Base-by-base conservation (phyloP, 2,797 vertebrate genomes). In the Philypnodon macrostomus region DNA sequence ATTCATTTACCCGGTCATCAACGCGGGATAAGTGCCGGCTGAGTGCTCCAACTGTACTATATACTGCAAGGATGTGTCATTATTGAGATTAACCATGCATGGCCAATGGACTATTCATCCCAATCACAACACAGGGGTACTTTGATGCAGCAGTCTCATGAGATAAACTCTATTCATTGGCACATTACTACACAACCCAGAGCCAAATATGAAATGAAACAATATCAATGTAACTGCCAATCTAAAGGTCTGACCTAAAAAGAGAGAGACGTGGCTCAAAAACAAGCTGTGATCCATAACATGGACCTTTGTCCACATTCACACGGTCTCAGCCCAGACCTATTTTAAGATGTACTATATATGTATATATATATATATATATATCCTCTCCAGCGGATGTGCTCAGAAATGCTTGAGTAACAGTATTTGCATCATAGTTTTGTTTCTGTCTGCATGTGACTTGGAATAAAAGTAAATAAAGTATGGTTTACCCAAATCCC, bases 351-450 rank as follows among this genome's bases (percentile, higher is more conserved):
- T 64, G 77, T n/a, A n/a, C n/a, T n/a, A n/a, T n/a, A 79, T 75
- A 69, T 67, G 64, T 47, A 64, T 3, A 23, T 73, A 67, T 51
- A 64, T 75, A 78, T 76, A 63, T 68, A 42, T 66, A 63, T 63
- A 73, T 8, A 40, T 76, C 62, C 68, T 63, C 67, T 63, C 52
- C 82, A 85, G 75, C 70, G 82, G n/a, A n/a, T n/a, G 82, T 61
- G 72, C 66, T 76, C 73, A 79, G 74, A 68, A 73, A 78, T 67
- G 78, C 63, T 12, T 71, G 71, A 86, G 53, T 73, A 66, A 75
- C 46, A 51, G n/a, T 71, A 80, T 81, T 76, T 67, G 62, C 71
- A 75, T 70, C 65, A 70, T 66, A 69, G 46, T 70, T 79, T 56
- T 71, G n/a, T n/a, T n/a, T n/a, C n/a, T n/a, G n/a, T n/a, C n/a